phyloP scores from a whole-genome alignment of 1,140 invertebrate genomes.

The Camponotus vicinus region DNA sequence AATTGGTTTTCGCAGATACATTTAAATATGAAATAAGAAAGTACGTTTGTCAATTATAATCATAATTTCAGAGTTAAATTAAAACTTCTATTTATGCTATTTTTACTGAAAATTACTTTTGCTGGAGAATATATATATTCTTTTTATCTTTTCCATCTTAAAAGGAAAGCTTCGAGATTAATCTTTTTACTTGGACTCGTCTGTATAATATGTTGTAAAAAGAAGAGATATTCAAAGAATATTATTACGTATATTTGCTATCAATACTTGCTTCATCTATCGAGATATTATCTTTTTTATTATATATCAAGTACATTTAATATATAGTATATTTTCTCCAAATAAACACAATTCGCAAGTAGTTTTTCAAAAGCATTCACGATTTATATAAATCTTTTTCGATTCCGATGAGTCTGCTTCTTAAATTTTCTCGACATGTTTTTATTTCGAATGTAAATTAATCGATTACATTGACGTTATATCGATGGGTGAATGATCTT shows the following conservation, averaged over 20 bases:
- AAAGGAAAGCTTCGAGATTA: not conserved
- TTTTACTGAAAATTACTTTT: not conserved
- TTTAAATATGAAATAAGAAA: not conserved
- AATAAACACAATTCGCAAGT: not conserved
- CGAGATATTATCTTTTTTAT: not conserved
- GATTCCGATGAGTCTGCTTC: not conserved
- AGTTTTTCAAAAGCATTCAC: not conserved
- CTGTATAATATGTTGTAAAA: constrained; percentile 10
- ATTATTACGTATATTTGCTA: constrained; percentile 14
- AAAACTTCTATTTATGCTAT: constrained; percentile 9
- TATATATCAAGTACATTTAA: not conserved
- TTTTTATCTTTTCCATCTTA: not conserved
- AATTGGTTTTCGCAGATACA: not conserved
- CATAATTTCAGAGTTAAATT: constrained; percentile 26
- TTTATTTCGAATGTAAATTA: not conserved
- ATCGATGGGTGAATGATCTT: not conserved
- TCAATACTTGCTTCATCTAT: not conserved
- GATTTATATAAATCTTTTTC: constrained; percentile 29
- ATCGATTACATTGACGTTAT: not conserved
- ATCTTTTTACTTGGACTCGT: constrained; percentile 19
- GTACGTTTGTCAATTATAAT: constrained; percentile 9
- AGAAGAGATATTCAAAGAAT: not conserved
- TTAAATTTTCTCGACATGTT: not conserved
- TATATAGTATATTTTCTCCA: not conserved
- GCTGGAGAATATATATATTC: constrained; percentile 13